These are phyloP conservation scores for Xenentodon cancila DNA, from an alignment of 2,797 vertebrate genomes.

Conservation along the genomic window DNA sequence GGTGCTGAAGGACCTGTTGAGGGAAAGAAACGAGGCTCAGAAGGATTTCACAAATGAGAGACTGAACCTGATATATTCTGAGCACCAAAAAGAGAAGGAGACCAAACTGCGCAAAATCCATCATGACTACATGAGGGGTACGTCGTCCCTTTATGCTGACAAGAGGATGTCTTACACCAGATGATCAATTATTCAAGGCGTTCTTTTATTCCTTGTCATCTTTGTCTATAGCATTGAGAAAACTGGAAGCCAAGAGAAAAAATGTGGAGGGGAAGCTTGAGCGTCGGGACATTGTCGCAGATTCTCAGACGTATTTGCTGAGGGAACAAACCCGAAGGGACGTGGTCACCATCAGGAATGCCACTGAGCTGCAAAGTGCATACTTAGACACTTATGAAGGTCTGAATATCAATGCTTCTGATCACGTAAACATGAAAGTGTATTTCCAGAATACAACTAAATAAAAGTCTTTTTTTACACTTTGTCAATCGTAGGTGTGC, in stretches of 20 bases:
- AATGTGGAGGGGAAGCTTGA: constrained; percentile 82
- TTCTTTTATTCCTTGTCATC: neutral
- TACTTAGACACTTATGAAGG: constrained; percentile 89
- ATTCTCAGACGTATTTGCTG: constrained; percentile 72
- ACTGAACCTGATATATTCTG: constrained; percentile 78
- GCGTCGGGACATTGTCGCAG: constrained; percentile 76
- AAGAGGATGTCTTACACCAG: neutral
- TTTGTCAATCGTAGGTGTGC: constrained; percentile 78
- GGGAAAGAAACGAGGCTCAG: constrained; percentile 75
- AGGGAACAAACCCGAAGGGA: constrained; percentile 46
- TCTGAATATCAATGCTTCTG: constrained; percentile 54
- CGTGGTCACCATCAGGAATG: constrained; percentile 75
- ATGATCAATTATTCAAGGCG: neutral
- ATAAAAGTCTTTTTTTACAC: neutral
- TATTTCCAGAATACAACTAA: too few species aligned
- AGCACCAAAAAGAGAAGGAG: constrained; percentile 80
- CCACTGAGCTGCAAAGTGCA: constrained; percentile 74
- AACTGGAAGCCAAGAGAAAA: constrained; percentile 79
- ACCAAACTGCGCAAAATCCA: constrained; percentile 79
- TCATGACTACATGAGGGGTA: constrained; percentile 81
- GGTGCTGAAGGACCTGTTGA: constrained; percentile 83
- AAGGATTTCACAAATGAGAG: constrained; percentile 67
- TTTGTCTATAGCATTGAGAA: constrained; percentile 84
- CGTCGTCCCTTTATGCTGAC: constrained; percentile 22
- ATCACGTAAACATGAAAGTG: neutral